A percentile compares a stretch with the other conserved stretches of the same genome.
These are phyloP conservation scores for Trachelus iudaicus DNA, from an alignment of 2,888 invertebrate genomes.

Conservation along the genomic window DNA sequence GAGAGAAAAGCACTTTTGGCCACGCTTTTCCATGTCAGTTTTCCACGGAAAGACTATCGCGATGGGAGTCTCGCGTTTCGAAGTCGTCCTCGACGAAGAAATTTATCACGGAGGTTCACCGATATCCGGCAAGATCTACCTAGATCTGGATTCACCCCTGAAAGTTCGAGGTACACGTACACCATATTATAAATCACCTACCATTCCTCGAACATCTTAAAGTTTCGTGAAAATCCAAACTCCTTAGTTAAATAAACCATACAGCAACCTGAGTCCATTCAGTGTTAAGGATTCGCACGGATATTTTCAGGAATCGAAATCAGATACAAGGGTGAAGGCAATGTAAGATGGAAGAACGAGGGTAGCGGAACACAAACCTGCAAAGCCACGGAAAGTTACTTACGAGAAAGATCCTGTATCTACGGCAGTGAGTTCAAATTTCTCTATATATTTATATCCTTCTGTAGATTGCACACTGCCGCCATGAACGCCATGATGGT, in stretches of 20 bases:
- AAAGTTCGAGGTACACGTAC: slow-evolving; percentile 15
- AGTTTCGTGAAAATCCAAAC: background rate
- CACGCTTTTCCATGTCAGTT: background rate
- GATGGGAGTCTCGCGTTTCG: slow-evolving; percentile 18
- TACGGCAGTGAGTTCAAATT: slow-evolving; percentile 14
- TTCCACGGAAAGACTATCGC: background rate
- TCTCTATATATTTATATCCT: background rate
- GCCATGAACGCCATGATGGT: background rate
- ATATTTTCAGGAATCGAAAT: slow-evolving; percentile 16
- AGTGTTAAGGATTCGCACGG: background rate
- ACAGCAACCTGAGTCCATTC: background rate
- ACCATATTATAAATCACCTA: background rate
- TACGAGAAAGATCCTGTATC: slow-evolving; percentile 12
- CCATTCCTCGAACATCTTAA: background rate
- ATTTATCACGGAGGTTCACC: slow-evolving; percentile 19
- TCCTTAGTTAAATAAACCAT: background rate
- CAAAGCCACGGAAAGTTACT: slow-evolving; percentile 15
- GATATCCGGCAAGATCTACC: slow-evolving; percentile 14
- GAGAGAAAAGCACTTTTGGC: background rate
- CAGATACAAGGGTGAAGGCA: slow-evolving; percentile 16
- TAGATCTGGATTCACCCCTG: slow-evolving; percentile 15
- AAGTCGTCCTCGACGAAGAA: slow-evolving; percentile 11
- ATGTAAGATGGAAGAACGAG: slow-evolving; percentile 15
- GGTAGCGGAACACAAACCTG: slow-evolving; percentile 14
- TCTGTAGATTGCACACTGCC: background rate